phyloP scores from a whole-genome alignment of 2,797 vertebrate genomes.

The Manis crassicaudata region DNA sequence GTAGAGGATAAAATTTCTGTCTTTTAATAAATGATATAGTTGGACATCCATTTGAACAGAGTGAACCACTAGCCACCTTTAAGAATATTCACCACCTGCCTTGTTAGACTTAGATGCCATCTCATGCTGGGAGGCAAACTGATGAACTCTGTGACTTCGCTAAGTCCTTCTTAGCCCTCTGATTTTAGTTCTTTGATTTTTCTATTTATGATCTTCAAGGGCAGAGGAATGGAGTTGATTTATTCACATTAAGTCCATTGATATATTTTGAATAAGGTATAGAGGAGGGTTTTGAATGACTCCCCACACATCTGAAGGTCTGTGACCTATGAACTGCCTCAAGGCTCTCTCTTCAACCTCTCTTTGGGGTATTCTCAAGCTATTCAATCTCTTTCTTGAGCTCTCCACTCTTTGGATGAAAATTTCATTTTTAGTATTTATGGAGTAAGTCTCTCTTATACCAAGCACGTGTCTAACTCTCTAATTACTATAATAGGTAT shows the following conservation, averaged over 20 bases:
- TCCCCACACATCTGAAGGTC: slow-evolving; percentile 47
- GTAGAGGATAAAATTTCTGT: background rate
- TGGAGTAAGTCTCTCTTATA: background rate
- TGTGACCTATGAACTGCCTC: slow-evolving; percentile 66
- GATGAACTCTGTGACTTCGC: slow-evolving; percentile 67
- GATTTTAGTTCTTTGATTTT: slow-evolving; percentile 76
- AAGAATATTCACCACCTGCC: slow-evolving; percentile 63
- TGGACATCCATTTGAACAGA: slow-evolving; percentile 47
- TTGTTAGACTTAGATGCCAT: slow-evolving; percentile 48
- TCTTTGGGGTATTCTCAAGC: slow-evolving; percentile 57
- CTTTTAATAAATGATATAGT: slow-evolving; percentile 35
- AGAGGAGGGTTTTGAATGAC: slow-evolving; percentile 41
- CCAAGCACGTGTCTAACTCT: background rate
- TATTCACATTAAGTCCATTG: slow-evolving; percentile 73
- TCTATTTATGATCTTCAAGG: slow-evolving; percentile 70
- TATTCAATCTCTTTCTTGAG: slow-evolving; percentile 4
- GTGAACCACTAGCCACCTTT: slow-evolving; percentile 47
- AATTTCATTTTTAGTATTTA: slow-evolving; percentile 37
- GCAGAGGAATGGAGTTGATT: slow-evolving; percentile 61
- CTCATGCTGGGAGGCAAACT: slow-evolving; percentile 67
- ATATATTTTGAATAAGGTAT: slow-evolving; percentile 73
- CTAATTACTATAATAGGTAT: background rate
- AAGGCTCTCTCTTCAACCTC: slow-evolving; percentile 66
- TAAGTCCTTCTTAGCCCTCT: slow-evolving; percentile 52
- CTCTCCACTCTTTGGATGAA: slow-evolving; percentile 15